Percentiles rank a stretch among this genome's conserved stretches.
Evolutionary conservation across 2,888 invertebrate genomes (phyloP).

Genomic region (Acrobasis suavella): DNA sequence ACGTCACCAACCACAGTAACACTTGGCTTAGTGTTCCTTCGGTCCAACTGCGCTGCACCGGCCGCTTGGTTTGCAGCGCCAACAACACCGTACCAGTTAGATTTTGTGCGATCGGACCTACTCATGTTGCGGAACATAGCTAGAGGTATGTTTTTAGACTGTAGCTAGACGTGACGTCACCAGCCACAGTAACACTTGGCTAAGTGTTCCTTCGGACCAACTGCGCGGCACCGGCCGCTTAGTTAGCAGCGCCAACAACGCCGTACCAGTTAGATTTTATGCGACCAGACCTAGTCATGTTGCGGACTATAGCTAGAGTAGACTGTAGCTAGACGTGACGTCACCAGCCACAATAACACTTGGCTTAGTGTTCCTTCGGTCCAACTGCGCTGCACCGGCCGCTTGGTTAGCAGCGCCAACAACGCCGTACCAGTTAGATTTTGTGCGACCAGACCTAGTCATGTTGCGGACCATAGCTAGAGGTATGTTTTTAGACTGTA

Average conservation of each 20-base stretch:
- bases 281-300: constrained; percentile 93
- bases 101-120: constrained; percentile 95
- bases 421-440: constrained; percentile 94
- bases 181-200: constrained; percentile 96
- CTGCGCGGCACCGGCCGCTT: constrained; percentile 92
- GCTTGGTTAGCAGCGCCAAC: constrained; percentile 95
- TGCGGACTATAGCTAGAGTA: constrained; percentile 89
- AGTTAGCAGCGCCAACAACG: constrained; percentile 95
- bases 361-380: constrained; percentile 95
- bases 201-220: constrained; percentile 94
- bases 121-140: constrained; percentile 91
- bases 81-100: constrained; percentile 93
- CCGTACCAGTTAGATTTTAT: constrained; percentile 95
- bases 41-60: constrained; percentile 91
- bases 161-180: constrained; percentile 94
- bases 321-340: constrained; percentile 89
- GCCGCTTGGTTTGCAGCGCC: constrained; percentile 96
- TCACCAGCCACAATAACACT: constrained; percentile 97
- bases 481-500: constrained; percentile 63
- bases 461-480: constrained; percentile 90
- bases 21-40: constrained; percentile 95
- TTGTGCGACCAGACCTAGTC: constrained; percentile 95
- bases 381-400: constrained; percentile 92
- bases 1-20: constrained; percentile 98
- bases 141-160: constrained; percentile 74